Conservation (phyloP, 2,113 vertebrate genomes). For the Dissostichus mawsoni region DNA sequence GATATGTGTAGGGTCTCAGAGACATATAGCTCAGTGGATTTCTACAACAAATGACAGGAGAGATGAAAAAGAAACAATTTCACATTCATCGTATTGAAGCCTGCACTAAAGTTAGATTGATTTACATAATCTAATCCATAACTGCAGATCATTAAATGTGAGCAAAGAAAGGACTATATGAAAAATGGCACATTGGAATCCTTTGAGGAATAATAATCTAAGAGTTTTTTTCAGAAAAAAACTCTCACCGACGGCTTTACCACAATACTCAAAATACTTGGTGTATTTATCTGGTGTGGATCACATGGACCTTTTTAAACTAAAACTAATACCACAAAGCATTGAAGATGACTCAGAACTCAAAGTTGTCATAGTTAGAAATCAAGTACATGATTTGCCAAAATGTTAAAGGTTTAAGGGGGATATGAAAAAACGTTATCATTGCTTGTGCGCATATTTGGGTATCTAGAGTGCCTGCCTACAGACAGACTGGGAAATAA, state of each 20-base stretch:
- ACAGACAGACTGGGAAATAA: no score
- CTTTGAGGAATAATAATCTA: background rate
- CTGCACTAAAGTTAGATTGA: constrained; percentile 20
- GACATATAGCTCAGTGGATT: background rate
- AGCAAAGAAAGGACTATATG: background rate
- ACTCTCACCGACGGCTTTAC: background rate
- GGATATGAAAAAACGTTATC: no score
- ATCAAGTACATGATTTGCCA: background rate
- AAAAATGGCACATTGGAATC: background rate
- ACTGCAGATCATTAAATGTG: constrained; percentile 9
- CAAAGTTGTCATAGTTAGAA: background rate
- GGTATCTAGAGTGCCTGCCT: no score
- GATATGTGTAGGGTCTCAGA: background rate
- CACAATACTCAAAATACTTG: background rate
- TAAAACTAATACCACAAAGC: background rate
- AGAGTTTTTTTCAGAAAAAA: constrained; percentile 1
- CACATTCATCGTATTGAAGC: background rate
- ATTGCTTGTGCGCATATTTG: no score
- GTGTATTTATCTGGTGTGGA: background rate
- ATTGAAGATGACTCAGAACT: background rate
- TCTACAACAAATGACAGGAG: background rate
- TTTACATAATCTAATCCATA: constrained; percentile 3
- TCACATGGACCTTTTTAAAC: background rate
- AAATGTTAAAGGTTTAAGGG: background rate
- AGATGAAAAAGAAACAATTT: background rate